phyloP scores from a whole-genome alignment of 2,888 invertebrate species.

The Hymenopus coronatus region DNA sequence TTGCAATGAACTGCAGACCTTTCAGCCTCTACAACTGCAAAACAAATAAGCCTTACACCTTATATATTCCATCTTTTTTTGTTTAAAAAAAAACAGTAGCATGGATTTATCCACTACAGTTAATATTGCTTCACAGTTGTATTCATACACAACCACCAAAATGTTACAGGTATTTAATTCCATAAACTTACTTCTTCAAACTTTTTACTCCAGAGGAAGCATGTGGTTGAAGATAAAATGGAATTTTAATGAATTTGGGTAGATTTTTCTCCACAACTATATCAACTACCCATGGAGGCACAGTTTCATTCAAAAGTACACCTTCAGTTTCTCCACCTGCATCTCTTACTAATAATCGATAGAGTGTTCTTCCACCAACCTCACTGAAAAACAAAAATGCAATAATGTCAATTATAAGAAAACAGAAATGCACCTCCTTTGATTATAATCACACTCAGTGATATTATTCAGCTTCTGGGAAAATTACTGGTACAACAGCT shows the following conservation, averaged over 20 bases:
- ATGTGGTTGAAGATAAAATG: constrained; percentile 96
- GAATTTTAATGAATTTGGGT: constrained; percentile 94
- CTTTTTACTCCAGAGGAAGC: constrained; percentile 62
- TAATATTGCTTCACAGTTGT: too few species aligned
- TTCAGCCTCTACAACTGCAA: too few species aligned
- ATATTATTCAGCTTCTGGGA: too few species aligned
- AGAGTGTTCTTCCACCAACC: constrained; percentile 91
- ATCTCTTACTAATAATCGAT: constrained; percentile 84
- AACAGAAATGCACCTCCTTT: too few species aligned
- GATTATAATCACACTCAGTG: too few species aligned
- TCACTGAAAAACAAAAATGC: constrained; percentile 62
- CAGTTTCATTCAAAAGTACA: constrained; percentile 85
- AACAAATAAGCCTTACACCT: too few species aligned
- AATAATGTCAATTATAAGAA: neutral
- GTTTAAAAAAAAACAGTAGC: too few species aligned
- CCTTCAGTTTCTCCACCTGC: constrained; percentile 94
- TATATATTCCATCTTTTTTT: too few species aligned
- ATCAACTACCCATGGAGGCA: constrained; percentile 94
- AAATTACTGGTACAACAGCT: too few species aligned
- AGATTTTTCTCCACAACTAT: constrained; percentile 90
- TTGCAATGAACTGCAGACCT: too few species aligned
- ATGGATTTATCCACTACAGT: too few species aligned
- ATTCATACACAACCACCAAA: too few species aligned
- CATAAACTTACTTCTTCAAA: constrained; percentile 66
- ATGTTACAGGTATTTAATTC: neutral